phyloP scores from a whole-genome alignment of 1,140 invertebrate genomes.

The Mercenaria mercenaria region DNA sequence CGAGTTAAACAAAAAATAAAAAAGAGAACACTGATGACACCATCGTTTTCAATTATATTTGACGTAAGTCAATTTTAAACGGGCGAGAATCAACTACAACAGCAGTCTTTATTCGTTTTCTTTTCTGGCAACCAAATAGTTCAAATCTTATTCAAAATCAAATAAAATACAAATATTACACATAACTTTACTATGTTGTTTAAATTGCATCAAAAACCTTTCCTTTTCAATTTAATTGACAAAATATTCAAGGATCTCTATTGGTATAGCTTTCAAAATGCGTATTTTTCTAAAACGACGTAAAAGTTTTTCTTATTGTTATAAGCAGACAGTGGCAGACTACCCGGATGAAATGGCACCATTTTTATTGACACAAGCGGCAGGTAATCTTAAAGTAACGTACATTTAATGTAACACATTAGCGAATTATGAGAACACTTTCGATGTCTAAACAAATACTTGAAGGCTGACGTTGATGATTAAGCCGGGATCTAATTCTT shows the following conservation, averaged over 20 bases:
- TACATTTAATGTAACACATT: conserved; percentile 63
- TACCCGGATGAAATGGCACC: conserved; percentile 40
- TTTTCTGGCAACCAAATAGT: background rate
- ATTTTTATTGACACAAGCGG: conserved; percentile 51
- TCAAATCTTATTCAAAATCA: background rate
- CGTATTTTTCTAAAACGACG: background rate
- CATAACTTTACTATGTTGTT: background rate
- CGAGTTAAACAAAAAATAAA: too few relatives aligned
- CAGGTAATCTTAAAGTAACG: conserved; percentile 17
- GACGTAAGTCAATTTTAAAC: background rate
- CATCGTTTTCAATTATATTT: too few relatives aligned
- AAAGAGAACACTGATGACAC: too few relatives aligned
- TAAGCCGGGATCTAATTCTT: conserved; percentile 51
- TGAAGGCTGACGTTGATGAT: conserved; percentile 49
- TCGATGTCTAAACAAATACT: conserved; percentile 62
- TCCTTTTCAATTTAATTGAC: conserved; percentile 21
- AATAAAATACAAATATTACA: background rate
- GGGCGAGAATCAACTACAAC: too few relatives aligned
- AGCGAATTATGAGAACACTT: conserved; percentile 56
- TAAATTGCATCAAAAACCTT: background rate
- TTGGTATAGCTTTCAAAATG: conserved; percentile 43
- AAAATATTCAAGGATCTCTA: conserved; percentile 19
- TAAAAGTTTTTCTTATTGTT: conserved; percentile 12
- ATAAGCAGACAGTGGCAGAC: conserved; percentile 21
- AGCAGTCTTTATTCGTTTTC: background rate